phyloP scores from a whole-genome alignment of 2,888 invertebrate species.

The Piscicola geometra region DNA sequence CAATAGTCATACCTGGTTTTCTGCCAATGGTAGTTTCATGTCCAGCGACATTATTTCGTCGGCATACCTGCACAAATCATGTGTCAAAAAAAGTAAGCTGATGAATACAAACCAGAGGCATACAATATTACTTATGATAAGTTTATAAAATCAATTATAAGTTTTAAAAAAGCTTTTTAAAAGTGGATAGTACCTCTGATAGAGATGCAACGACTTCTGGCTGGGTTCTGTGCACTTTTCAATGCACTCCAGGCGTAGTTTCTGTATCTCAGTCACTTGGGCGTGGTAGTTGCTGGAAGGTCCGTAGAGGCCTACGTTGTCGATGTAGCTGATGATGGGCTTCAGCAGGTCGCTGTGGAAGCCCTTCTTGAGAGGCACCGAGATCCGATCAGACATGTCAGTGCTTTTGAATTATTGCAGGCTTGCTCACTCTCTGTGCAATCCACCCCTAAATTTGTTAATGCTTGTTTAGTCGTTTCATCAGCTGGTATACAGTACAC shows the following conservation, averaged over 20 bases:
- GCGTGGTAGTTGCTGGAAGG: constrained; percentile 30
- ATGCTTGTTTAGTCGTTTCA: no score
- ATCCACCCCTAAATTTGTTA: no score
- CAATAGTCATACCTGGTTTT: constrained; percentile 62
- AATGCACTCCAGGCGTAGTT: constrained; percentile 28
- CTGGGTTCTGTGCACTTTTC: constrained; percentile 27
- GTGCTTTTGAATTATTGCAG: no score
- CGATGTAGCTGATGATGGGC: constrained; percentile 31
- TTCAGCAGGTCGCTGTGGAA: constrained; percentile 28
- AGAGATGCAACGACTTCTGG: constrained; percentile 28
- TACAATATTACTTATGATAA: no score
- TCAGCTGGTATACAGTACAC: no score
- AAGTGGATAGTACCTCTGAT: constrained; percentile 7
- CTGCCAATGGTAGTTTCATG: constrained; percentile 84
- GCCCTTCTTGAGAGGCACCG: constrained; percentile 34
- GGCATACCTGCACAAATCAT: constrained; percentile 80
- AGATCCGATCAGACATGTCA: constrained; percentile 27
- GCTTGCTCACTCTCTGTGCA: no score
- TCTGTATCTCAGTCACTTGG: constrained; percentile 31
- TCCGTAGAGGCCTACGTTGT: constrained; percentile 18
- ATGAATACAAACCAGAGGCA: no score
- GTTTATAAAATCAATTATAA: neutral
- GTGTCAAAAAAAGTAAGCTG: no score
- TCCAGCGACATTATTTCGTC: constrained; percentile 90
- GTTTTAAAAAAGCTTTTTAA: neutral